These are phyloP conservation scores for Drosophila peninsularis DNA, from an alignment of 2,888 invertebrate genomes.

Conservation along the genomic window DNA sequence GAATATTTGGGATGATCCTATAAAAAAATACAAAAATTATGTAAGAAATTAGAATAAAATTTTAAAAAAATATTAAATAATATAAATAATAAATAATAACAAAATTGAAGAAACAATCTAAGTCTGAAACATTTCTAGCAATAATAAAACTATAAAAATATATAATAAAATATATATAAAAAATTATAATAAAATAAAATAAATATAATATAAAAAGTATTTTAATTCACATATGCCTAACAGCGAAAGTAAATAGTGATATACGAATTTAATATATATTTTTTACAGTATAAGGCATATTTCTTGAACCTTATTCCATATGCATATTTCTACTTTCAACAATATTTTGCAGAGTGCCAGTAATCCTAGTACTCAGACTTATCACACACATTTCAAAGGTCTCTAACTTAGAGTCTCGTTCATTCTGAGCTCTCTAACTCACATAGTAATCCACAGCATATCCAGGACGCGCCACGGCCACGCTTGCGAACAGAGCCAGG, in stretches of 20 bases:
- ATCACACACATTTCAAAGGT: not conserved
- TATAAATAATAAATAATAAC: not conserved
- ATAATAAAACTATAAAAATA: too few species aligned
- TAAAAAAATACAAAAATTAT: not conserved
- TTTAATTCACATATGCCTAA: not conserved
- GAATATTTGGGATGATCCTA: conserved; percentile 87
- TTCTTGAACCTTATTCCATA: not conserved
- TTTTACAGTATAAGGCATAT: not conserved
- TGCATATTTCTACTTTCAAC: not conserved
- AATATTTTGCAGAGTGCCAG: not conserved
- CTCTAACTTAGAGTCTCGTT: not conserved
- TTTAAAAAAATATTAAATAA: not conserved
- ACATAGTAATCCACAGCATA: conserved; percentile 88
- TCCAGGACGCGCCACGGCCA: conserved; percentile 83
- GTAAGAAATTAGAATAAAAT: not conserved
- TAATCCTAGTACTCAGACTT: not conserved
- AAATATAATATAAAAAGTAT: not conserved
- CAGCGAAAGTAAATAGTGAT: not conserved
- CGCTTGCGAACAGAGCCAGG: conserved; percentile 79
- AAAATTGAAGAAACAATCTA: not conserved
- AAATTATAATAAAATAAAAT: not conserved
- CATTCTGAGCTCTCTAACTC: conserved; percentile 82
- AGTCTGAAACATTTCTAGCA: not conserved
- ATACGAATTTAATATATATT: not conserved
- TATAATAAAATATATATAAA: too few species aligned